phyloP scores from a whole-genome alignment of 1,140 invertebrate species.

The Meloidogyne floridensis region DNA sequence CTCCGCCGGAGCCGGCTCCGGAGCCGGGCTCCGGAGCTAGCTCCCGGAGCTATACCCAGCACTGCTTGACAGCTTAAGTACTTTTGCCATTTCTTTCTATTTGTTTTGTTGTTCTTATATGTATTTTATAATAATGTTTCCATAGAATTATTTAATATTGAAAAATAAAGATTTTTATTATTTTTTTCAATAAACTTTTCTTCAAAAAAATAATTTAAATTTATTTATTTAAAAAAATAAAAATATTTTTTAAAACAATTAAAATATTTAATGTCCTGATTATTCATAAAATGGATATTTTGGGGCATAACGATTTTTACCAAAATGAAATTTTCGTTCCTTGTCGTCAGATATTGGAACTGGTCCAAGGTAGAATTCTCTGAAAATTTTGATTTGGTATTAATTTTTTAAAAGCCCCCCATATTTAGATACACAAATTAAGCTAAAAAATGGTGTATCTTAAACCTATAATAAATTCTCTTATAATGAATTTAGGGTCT shows the following conservation, averaged over 20 bases:
- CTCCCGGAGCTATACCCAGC: too few species aligned
- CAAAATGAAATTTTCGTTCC: constrained; percentile 56
- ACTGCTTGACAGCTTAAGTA: neutral
- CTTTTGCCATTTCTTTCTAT: neutral
- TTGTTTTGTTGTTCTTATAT: constrained; percentile 20
- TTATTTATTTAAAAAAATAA: neutral
- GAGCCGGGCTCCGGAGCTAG: too few species aligned
- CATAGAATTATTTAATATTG: neutral
- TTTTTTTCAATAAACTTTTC: too few species aligned
- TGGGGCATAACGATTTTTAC: constrained; percentile 55
- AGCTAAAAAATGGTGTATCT: too few species aligned
- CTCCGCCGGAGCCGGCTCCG: too few species aligned
- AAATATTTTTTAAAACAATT: neutral
- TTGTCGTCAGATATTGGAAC: constrained; percentile 63
- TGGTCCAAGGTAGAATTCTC: constrained; percentile 61
- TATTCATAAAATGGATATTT: constrained; percentile 64
- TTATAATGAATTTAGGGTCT: too few species aligned
- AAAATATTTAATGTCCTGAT: neutral
- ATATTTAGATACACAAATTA: too few species aligned
- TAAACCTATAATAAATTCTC: too few species aligned
- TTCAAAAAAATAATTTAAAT: too few species aligned
- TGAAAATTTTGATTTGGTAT: constrained; percentile 13
- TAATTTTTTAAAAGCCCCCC: too few species aligned
- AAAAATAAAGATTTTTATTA: too few species aligned
- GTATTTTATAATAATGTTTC: neutral